phyloP scores from a whole-genome alignment of 2,888 invertebrate genomes.

The Melanargia galathea region DNA sequence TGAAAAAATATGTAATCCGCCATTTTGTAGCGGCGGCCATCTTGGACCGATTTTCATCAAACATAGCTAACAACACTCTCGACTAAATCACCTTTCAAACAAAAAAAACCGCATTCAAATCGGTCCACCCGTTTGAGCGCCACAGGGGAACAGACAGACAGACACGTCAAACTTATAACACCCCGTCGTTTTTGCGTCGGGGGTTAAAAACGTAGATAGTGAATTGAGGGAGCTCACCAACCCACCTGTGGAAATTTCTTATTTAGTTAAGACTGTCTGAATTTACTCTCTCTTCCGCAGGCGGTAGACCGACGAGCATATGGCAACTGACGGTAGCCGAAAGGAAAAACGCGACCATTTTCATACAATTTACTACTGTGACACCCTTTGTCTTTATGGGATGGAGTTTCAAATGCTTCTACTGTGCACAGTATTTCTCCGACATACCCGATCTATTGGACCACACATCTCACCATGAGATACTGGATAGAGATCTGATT shows the following conservation, averaged over 20 bases:
- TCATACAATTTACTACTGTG: constrained; percentile 57
- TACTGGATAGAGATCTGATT: constrained; percentile 46
- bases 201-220: background rate
- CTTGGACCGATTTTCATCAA: too few species aligned
- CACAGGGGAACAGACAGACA: too few species aligned
- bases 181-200: background rate
- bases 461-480: constrained; percentile 51
- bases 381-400: constrained; percentile 62
- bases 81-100: too few species aligned
- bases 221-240: background rate
- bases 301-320: constrained; percentile 48
- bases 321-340: constrained; percentile 65
- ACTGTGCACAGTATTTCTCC: constrained; percentile 53
- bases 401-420: constrained; percentile 62
- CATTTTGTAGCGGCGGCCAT: too few species aligned
- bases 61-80: too few species aligned
- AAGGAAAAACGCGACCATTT: constrained; percentile 56
- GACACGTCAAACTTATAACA: too few species aligned
- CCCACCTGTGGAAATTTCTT: background rate
- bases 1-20: too few species aligned
- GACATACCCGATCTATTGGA: constrained; percentile 49
- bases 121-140: too few species aligned
- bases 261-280: constrained; percentile 20
- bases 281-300: constrained; percentile 44
- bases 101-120: too few species aligned